Percentiles rank a stretch among this genome's conserved stretches.
phyloP scores from a whole-genome alignment of 2,888 invertebrate species.

The Philhelius pedissequus region DNA sequence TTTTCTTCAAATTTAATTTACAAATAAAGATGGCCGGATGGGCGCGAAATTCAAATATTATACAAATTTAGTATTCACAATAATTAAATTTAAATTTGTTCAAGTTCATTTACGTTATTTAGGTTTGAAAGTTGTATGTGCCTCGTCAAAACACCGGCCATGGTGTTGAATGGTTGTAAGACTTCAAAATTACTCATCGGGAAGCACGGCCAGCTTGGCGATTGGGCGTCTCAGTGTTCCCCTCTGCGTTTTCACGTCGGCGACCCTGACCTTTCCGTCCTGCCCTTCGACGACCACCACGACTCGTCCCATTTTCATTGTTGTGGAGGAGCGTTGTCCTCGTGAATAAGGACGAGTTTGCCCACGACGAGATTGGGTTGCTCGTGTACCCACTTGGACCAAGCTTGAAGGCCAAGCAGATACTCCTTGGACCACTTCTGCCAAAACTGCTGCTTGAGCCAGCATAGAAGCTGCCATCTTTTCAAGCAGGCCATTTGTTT shows the following conservation, averaged over 20 bases:
- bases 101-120: too few relatives aligned
- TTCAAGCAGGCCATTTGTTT: too few relatives aligned
- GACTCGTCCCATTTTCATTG: not conserved
- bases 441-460: not conserved
- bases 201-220: not conserved
- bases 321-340: not conserved
- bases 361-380: too few relatives aligned
- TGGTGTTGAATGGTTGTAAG: not conserved
- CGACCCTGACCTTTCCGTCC: not conserved
- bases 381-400: not conserved
- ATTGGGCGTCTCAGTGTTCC: not conserved
- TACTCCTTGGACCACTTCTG: not conserved
- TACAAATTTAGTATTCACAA: too few relatives aligned
- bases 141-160: not conserved
- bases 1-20: too few relatives aligned
- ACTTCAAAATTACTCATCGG: not conserved
- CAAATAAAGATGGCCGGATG: too few relatives aligned
- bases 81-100: too few relatives aligned
- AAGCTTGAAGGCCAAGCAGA: too few relatives aligned
- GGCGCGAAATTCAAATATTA: too few relatives aligned
- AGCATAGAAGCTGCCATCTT: too few relatives aligned
- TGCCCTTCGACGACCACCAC: not conserved
- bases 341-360: not conserved
- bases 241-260: not conserved
- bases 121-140: too few relatives aligned